Evolutionary conservation across 2,113 vertebrate species (phyloP).

Genomic region (Lamprologus speciosus): DNA sequence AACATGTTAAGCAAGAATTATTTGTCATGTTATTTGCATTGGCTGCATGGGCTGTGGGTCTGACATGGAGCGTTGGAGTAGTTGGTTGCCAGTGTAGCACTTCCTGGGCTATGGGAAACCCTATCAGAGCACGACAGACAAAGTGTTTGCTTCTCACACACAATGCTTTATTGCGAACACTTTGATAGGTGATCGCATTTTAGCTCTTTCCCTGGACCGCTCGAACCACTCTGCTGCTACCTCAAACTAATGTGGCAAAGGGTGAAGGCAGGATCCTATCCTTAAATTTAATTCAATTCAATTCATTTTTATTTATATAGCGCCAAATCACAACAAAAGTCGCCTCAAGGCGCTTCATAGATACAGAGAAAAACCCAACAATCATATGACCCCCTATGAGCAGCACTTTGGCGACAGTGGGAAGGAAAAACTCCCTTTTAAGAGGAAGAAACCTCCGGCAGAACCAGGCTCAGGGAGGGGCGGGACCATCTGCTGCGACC

Average conservation of each 20-base stretch:
- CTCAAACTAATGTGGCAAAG: background rate
- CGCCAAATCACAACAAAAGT: no score
- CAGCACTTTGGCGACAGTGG: no score
- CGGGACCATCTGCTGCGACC: accelerated
- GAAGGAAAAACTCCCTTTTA: no score
- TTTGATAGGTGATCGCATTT: background rate
- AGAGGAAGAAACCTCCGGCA: accelerated
- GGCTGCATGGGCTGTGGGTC: background rate
- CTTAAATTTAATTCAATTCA: background rate
- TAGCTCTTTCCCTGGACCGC: background rate
- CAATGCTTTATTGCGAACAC: background rate
- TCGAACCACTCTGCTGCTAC: background rate
- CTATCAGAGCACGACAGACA: background rate
- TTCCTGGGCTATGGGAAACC: background rate
- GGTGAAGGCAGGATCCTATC: background rate
- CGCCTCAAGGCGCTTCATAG: no score
- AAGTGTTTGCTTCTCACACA: background rate
- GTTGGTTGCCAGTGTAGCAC: background rate
- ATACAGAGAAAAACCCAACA: no score
- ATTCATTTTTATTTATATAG: accelerated
- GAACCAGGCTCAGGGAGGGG: no score
- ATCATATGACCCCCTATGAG: no score
- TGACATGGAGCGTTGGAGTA: background rate
- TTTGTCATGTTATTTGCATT: background rate
- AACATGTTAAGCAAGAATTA: background rate